Base-by-base conservation (phyloP, 2,113 vertebrate species). In the Galbula dea region DNA sequence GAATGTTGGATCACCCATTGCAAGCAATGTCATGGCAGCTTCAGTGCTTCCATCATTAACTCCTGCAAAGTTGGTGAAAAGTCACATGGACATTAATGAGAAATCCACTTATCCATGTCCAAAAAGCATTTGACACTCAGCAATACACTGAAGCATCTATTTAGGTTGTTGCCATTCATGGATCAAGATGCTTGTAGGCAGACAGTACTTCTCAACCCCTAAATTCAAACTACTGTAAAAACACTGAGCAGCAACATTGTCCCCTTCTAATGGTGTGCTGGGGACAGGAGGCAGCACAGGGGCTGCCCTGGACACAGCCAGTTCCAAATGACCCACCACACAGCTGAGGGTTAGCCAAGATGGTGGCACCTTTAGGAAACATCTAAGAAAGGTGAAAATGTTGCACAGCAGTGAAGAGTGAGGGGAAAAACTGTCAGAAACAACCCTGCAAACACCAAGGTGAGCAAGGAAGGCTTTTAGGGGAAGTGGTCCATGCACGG, bases 1-100 rank as follows among this genome's bases (percentile, higher is more conserved):
- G 84, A 98, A 96, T 62, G 84, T 94, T 65, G 98, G 94, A 93
- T 98, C 98, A 89, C 98, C 97, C 58, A 99, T 99, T 83, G 99
- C 98, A 96, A 99, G 97, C 82, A 99, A 97, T 57, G 99, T 98
- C 95, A 98, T 98, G 68, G 99, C 99, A 51, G 99, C 99, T 97
- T 99, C 98, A 8, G 98, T 97, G 91, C 98, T 99, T 97, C 98
- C 98, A 86, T 98, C 98, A 3, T 90, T 98, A 93, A 96, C 76
- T 74, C 96, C 98, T 98, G 73, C 88, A 77, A 97, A 74, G 45
- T 92, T 91, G 59, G 3, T 90, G 73, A 63, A 1, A 92, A 86
- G 17, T 39, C 41, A 85, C 27, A 75, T 71, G 13, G 6, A 39
- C 5, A 14, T 51, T 24, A 87, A 75, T 5, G 20, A 87, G 30